Conservation (phyloP, 1,140 invertebrate genomes). For the Microplitis mediator region DNA sequence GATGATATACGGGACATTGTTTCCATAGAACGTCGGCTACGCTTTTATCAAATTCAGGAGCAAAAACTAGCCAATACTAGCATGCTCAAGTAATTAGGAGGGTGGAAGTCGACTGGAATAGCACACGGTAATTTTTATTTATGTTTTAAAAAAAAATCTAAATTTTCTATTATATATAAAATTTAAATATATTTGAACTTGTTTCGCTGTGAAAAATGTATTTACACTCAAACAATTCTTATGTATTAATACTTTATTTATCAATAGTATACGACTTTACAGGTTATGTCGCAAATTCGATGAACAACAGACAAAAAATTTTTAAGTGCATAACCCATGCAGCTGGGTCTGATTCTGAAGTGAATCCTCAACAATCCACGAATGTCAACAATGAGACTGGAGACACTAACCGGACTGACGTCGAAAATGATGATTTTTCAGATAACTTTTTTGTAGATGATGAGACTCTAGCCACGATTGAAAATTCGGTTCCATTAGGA, state of each 20-base stretch:
- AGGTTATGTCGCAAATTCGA: background rate
- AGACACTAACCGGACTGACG: no score
- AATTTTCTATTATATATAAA: no score
- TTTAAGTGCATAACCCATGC: background rate
- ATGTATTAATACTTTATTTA: no score
- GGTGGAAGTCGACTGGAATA: constrained; percentile 21
- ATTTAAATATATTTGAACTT: no score
- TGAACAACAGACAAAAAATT: background rate
- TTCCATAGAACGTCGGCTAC: constrained; percentile 21
- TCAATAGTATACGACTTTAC: background rate
- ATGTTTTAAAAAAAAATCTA: no score
- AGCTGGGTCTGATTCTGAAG: background rate
- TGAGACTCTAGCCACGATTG: constrained; percentile 12
- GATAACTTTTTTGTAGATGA: constrained; percentile 13
- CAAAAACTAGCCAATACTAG: constrained; percentile 16
- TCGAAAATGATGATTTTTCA: no score
- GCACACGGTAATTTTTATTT: background rate
- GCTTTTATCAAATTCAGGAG: constrained; percentile 19
- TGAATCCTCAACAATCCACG: background rate
- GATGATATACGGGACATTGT: constrained; percentile 27
- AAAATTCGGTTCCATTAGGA: background rate
- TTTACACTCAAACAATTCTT: no score
- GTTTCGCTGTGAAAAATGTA: no score
- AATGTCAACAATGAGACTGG: background rate
- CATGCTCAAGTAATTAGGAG: constrained; percentile 18